Conservation (phyloP, 2,888 invertebrate species). For the Scaptomyza reducta region DNA sequence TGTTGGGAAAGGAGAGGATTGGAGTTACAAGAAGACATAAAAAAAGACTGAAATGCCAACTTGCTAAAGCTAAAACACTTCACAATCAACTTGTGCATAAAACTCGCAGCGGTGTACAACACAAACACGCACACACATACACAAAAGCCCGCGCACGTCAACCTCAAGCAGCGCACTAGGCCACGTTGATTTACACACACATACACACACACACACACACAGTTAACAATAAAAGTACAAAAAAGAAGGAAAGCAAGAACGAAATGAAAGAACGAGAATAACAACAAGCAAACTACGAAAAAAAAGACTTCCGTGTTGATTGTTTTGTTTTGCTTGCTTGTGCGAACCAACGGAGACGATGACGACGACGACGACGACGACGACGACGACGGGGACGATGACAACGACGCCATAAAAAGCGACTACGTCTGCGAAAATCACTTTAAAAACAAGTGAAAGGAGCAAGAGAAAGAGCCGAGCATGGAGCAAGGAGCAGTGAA, state of each 20-base stretch:
- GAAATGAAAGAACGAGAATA: conserved; percentile 37
- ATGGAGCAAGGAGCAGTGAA: not conserved
- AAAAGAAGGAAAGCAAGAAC: conserved; percentile 25
- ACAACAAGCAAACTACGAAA: conserved; percentile 63
- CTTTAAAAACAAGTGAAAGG: conserved; percentile 77
- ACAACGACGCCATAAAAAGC: conserved; percentile 66
- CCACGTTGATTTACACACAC: conserved; percentile 71
- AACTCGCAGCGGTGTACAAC: conserved; percentile 60
- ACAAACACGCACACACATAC: conserved; percentile 5
- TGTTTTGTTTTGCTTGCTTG: conserved; percentile 74
- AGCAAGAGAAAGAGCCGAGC: conserved; percentile 30
- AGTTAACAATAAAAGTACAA: conserved; percentile 38
- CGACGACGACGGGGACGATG: not conserved
- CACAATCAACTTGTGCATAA: conserved; percentile 69
- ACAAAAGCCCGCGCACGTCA: conserved; percentile 72
- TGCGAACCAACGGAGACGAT: conserved; percentile 46
- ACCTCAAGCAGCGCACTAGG: conserved; percentile 77
- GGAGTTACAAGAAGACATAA: conserved; percentile 17
- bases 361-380: conserved; percentile 51
- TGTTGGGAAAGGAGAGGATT: not conserved
- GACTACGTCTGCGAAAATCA: conserved; percentile 74
- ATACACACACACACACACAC: conserved; percentile 29
- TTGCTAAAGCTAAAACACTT: conserved; percentile 74
- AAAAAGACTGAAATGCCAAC: conserved; percentile 71
- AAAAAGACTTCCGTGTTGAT: conserved; percentile 74